Percentiles rank a stretch among this genome's conserved stretches.
phyloP scores from a whole-genome alignment of 2,888 invertebrate species.

The Coenonympha glycerion region DNA sequence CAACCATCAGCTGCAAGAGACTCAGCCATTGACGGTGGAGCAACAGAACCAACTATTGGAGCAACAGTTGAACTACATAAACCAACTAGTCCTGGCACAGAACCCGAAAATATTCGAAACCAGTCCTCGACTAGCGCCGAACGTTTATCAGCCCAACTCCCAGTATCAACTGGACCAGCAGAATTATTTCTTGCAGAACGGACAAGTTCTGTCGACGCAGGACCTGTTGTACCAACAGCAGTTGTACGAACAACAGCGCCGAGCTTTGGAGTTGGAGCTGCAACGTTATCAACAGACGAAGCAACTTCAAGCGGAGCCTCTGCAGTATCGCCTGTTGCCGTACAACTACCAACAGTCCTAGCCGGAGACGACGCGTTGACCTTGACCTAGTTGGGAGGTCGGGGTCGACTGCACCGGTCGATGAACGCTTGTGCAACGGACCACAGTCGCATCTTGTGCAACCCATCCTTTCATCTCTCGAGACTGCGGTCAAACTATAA shows the following conservation, averaged over 20 bases:
- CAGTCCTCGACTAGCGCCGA: background rate
- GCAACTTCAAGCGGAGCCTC: constrained; percentile 38
- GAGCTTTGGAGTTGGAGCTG: constrained; percentile 34
- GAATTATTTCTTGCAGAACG: constrained; percentile 4
- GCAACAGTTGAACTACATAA: background rate
- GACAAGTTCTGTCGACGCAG: constrained; percentile 31
- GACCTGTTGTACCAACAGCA: constrained; percentile 38
- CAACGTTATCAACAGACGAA: constrained; percentile 33
- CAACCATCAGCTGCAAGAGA: background rate
- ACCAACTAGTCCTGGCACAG: background rate
- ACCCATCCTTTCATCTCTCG: constrained; percentile 30
- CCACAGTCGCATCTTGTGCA: constrained; percentile 25
- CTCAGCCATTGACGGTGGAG: constrained; percentile 17
- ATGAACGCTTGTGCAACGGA: constrained; percentile 39
- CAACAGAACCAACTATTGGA: background rate
- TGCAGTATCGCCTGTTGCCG: constrained; percentile 38
- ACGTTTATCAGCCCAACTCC: constrained; percentile 23
- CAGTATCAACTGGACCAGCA: constrained; percentile 27
- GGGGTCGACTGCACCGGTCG: constrained; percentile 38
- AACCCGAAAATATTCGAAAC: background rate
- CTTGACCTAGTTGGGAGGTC: constrained; percentile 53
- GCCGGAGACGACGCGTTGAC: constrained; percentile 31
- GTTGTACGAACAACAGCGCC: constrained; percentile 37
- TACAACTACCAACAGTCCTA: constrained; percentile 32
- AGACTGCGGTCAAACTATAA: constrained; percentile 24